Base-by-base conservation (phyloP, 2,113 vertebrate species). In the Equus quagga region DNA sequence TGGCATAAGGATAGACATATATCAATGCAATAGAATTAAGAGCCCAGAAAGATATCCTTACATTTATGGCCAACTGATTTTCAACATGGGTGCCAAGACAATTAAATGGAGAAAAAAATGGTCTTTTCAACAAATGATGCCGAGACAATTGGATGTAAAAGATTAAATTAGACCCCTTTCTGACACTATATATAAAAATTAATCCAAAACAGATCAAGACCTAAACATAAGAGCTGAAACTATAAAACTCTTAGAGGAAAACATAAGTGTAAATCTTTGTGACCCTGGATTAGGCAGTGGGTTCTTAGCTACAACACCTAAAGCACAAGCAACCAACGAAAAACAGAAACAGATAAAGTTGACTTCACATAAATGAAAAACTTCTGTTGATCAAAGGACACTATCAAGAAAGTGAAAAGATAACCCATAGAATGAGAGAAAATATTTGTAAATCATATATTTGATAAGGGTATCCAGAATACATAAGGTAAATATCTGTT, bases 221-320 rank as follows among this genome's bases (percentile, higher is more conserved):
- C 44, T n/a, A 91, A 64, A 72, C 72, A 15, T 64, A 58, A 95
- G 51, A 95, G 28, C 64, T 91, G 86, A 85, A 94, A 14, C 17
- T 78, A 73, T 17, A 49, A 75, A 75, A 65, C 8, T 58, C 78
- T 76, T 67, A 58, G 49, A 91, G 89, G 67, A 82, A 96, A 81
- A 72, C 18, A 0, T 79, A 93, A 89, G 28, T 70, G 36, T 13
- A 76, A 56, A 79, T 70, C 60, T 76, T 84, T 70, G 44, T 44
- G 31, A 84, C 2, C 23, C 26, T 89, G 41, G 21, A 89, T 84
- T 79, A 72, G 23, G n/a, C 80, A 84, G 23, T 72, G 17, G 54
- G 76, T 54, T 83, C 41, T 60, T 58, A 75, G 28, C 18, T 78
- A 60, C 36, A 15, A 83, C 13, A 54, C 54, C 19, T 51, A 89